Percentiles rank a stretch among this genome's conserved stretches.
Conservation (phyloP, 92 coral and sea anemone genomes). For the Heliopora coerulea region DNA sequence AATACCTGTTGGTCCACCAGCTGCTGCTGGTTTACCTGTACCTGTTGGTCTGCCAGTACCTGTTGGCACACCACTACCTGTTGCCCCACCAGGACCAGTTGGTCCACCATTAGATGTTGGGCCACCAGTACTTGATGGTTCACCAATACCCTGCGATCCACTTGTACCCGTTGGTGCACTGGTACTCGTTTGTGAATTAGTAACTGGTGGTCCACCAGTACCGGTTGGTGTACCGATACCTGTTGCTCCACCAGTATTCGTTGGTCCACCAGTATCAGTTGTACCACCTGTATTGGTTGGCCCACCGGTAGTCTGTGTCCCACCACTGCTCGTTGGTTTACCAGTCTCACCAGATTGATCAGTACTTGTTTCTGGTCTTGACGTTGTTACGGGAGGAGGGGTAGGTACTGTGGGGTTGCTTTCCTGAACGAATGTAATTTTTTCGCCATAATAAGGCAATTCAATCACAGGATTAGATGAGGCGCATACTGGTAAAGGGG, state of each 20-base stretch:
- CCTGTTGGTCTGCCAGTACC: too few relatives aligned
- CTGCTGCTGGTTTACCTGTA: too few relatives aligned
- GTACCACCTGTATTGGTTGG: slow-evolving; percentile 8
- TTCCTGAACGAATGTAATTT: too few relatives aligned
- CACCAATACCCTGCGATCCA: too few relatives aligned
- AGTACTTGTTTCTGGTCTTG: too few relatives aligned
- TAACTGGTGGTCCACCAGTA: not conserved
- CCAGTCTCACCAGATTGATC: too few relatives aligned
- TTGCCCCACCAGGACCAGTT: too few relatives aligned
- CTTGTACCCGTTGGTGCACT: not conserved
- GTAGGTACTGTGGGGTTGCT: not conserved
- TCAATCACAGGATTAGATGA: slow-evolving; percentile 18
- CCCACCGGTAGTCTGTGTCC: too few relatives aligned
- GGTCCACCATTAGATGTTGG: slow-evolving; percentile 1
- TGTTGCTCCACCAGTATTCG: not conserved
- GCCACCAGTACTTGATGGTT: slow-evolving; percentile 18
- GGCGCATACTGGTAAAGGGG: slow-evolving; percentile 36
- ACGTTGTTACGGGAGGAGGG: not conserved
- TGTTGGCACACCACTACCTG: not conserved
- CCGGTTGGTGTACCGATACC: not conserved
- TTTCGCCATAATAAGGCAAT: not conserved
- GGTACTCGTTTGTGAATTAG: not conserved
- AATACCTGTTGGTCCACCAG: too few relatives aligned
- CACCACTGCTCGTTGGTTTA: not conserved
- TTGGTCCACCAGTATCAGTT: slow-evolving; percentile 4